Evolutionary conservation across 2,797 vertebrate species (phyloP), one percentile per base, ranked within the genome.

Genomic region (Glossophaga mutica): DNA sequence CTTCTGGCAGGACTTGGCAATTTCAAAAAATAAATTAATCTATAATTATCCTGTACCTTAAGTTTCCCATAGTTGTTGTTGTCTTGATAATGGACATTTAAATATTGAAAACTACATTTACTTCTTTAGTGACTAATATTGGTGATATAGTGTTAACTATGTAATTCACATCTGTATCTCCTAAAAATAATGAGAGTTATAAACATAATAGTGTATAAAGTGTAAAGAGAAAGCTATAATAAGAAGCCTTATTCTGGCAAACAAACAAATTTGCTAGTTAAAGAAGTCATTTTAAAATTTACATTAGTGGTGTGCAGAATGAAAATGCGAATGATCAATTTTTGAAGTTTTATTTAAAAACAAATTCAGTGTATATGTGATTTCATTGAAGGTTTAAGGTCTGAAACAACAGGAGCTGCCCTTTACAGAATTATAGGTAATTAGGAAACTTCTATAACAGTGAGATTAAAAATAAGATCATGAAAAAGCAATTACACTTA

Each of bases 1-100:
- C 46, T 39, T 83, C 6, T 81, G 9, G 21, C 1, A 71, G 19
- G 26, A 90, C 26, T 82, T 77, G 18, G 73, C 50, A 52, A 52
- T 12, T 88, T 78, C 3, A 93, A 91, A 96, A 4, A 0, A 83
- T 88, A 39, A 87, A 77, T 82, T 67, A 81, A 62, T 74, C 1
- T 32, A 15, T 74, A 48, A 83, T 70, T 74, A 37, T 44, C 44
- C 11, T 44, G 2, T 85, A 59, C 15, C 70, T 76, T 37, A 86
- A 34, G 2, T 37, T 7, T 39, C 1, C 24, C 65, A 4, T 50
- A 94, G 32, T n/a, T 1, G 37, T 94, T 91, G 22, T 22, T 96
- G 67, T 91, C 29, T 95, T 93, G 79, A 71, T 96, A 81, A 92
- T 52, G 2, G 16, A 0, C 1, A 82, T 76, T 94, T 96, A 96